Evolutionary conservation across 2,113 vertebrate species (phyloP), one percentile per base, ranked within the genome.

Genomic region (Paratilapia polleni): DNA sequence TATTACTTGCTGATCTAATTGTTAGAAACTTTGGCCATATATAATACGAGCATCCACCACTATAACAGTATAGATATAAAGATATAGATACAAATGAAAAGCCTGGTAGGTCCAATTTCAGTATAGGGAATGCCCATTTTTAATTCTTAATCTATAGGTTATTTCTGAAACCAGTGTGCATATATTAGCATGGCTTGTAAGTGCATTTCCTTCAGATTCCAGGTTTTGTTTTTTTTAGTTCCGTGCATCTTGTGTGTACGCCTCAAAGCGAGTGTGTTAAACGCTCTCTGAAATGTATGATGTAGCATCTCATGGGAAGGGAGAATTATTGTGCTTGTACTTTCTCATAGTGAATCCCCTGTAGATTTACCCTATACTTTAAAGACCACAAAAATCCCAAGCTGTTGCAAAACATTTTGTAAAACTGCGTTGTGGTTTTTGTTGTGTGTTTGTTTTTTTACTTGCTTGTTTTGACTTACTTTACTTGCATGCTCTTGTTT

Each of bases 361-460:
- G 60, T 54, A 56, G 79, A 80, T 81, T 74, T 66, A 85, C n/a
- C 74, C 84, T 84, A 15, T 84, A 87, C 78, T 91, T 92, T 74
- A 77, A 70, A 80, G 47, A 85, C 84, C 87, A 73, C 91, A 89
- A 52, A 78, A 89, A 75, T 87, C 82, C 63, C 52, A 52, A 84
- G 28, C 78, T 47, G 28, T 54, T 81, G 80, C 83, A 85, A 88
- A 78, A 78, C 77, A 77, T 87, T 88, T 83, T 82, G 73, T 84
- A 43, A 91, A 31, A 28, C 66, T 75, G 24, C 36, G 13, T 34
- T 76, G 43, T 22, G n/a, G n/a, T 58, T 78, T 64, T 56, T 81
- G n/a, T 26, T 59, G 59, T 54, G 15, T 20, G 12, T 74, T 52
- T 41, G 4, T n/a, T n/a, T n/a, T n/a, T n/a, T n/a, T n/a, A n/a